Percentiles rank a stretch among this genome's conserved stretches.
Evolutionary conservation across 2,113 vertebrate genomes (phyloP).

Genomic region (Sander vitreus): DNA sequence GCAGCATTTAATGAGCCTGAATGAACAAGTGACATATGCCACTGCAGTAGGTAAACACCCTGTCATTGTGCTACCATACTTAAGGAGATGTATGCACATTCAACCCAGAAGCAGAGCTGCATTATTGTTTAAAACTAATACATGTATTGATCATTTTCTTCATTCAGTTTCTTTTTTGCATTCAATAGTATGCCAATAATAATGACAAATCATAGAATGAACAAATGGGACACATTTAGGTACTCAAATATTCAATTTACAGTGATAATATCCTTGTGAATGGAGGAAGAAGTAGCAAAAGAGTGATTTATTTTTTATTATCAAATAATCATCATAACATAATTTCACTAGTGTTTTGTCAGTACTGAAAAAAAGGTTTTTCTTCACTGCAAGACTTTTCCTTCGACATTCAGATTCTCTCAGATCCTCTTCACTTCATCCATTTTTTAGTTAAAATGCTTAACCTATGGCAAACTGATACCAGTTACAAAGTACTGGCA

Average conservation of each 20-base stretch:
- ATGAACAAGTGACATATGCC: slow-evolving; percentile 39
- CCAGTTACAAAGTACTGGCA: slow-evolving; percentile 1
- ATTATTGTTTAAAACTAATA: not conserved
- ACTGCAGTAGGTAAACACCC: slow-evolving; percentile 15
- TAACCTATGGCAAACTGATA: slow-evolving; percentile 5
- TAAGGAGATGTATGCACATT: not conserved
- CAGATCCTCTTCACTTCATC: not conserved
- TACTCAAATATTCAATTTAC: not conserved
- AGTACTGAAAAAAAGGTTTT: not conserved
- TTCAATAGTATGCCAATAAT: not conserved
- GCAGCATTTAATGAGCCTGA: slow-evolving; percentile 23
- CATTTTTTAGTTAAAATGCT: not conserved
- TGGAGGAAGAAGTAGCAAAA: not conserved
- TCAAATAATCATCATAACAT: not conserved
- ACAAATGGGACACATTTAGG: not conserved
- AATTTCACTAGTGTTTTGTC: not conserved
- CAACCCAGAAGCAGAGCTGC: not conserved
- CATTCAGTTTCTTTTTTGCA: not conserved
- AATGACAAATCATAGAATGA: not conserved
- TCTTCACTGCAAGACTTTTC: not conserved
- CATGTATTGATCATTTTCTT: not conserved
- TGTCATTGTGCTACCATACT: not conserved
- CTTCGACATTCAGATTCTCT: not conserved
- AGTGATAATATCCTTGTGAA: not conserved
- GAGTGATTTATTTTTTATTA: not conserved